These are phyloP conservation scores for Apodemia mormo DNA, from an alignment of 2,888 invertebrate genomes.

Conservation along the genomic window DNA sequence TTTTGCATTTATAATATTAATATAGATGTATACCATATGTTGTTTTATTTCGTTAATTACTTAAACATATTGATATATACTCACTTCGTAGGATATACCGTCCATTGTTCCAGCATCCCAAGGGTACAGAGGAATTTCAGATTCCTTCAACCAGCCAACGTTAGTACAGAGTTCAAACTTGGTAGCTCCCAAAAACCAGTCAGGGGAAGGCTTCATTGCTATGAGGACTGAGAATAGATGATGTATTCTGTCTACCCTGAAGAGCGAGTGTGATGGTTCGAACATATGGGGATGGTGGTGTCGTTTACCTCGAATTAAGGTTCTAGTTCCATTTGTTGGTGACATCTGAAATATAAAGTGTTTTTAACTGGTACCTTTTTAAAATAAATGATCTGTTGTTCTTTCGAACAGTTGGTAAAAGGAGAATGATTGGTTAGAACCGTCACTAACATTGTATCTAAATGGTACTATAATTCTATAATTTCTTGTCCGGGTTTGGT, in stretches of 20 bases:
- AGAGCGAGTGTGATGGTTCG: conserved; percentile 64
- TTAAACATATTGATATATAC: neutral
- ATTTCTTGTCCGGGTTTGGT: too few species aligned
- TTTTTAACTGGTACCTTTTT: too few species aligned
- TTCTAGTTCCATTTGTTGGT: conserved; percentile 54
- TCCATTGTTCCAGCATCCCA: conserved; percentile 73
- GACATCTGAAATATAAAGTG: conserved; percentile 53
- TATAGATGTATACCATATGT: too few species aligned
- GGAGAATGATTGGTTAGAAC: too few species aligned
- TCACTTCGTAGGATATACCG: conserved; percentile 69
- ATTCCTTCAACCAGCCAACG: conserved; percentile 54
- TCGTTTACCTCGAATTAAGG: conserved; percentile 64
- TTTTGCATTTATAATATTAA: too few species aligned
- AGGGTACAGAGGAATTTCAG: conserved; percentile 59
- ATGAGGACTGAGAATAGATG: conserved; percentile 67
- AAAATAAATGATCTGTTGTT: too few species aligned
- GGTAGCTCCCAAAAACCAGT: conserved; percentile 71
- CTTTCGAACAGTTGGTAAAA: too few species aligned
- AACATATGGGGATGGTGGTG: conserved; percentile 69
- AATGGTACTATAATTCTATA: too few species aligned
- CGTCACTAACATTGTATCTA: too few species aligned
- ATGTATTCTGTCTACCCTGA: conserved; percentile 66
- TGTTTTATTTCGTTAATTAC: too few species aligned
- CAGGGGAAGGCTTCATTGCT: conserved; percentile 69
- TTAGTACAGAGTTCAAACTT: conserved; percentile 65